phyloP scores from a whole-genome alignment of 2,888 invertebrate species.

The Stenichneumon culpator region DNA sequence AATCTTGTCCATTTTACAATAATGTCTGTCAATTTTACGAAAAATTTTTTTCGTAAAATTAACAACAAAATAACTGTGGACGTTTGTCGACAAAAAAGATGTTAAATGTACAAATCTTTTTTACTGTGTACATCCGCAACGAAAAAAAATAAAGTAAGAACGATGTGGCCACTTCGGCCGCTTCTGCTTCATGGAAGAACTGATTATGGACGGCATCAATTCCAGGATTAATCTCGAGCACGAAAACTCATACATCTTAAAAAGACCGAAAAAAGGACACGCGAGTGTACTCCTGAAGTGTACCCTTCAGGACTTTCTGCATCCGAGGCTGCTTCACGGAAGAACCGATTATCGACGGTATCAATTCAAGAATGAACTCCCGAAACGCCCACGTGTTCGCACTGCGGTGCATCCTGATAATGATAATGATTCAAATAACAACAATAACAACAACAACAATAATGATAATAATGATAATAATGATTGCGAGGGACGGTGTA shows the following conservation, averaged over 20 bases:
- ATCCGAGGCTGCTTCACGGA: conserved; percentile 14
- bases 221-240: conserved; percentile 34
- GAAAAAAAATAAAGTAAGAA: neutral
- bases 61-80: too few species aligned
- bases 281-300: neutral
- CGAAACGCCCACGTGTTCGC: conserved; percentile 41
- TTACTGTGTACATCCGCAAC: neutral
- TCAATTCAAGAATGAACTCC: conserved; percentile 37
- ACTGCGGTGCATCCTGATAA: conserved; percentile 38
- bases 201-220: conserved; percentile 42
- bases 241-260: neutral
- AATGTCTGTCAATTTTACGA: too few species aligned
- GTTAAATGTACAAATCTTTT: too few species aligned
- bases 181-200: conserved; percentile 23
- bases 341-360: conserved; percentile 37
- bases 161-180: neutral
- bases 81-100: too few species aligned
- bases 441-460: conserved; percentile 32
- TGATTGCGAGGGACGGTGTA: conserved; percentile 33
- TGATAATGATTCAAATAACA: neutral
- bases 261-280: neutral
- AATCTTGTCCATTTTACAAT: too few species aligned
- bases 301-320: neutral
- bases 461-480: conserved; percentile 43
- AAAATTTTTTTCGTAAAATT: too few species aligned